Percentiles rank a stretch among this genome's conserved stretches.
Conservation (phyloP, 2,797 vertebrate species). For the Peromyscus attwateri region DNA sequence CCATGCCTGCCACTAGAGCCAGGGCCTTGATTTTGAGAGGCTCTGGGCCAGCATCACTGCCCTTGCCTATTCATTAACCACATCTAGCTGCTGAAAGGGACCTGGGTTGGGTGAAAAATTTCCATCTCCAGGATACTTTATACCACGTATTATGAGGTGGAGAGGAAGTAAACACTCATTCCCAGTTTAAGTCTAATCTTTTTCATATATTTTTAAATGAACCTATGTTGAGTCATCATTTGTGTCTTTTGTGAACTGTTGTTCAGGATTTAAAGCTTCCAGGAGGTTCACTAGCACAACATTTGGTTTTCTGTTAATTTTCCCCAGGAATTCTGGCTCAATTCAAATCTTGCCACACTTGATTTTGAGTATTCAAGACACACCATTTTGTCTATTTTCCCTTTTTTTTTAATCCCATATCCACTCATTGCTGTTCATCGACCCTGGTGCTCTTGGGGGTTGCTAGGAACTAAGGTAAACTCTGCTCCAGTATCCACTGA, state of each 20-base stretch:
- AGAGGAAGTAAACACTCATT: neutral
- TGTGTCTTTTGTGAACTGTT: neutral
- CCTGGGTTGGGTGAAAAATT: neutral
- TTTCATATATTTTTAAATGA: too few species aligned
- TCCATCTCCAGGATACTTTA: neutral
- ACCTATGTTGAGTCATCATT: neutral
- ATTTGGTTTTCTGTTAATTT: neutral
- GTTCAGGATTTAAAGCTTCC: neutral
- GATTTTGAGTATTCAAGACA: neutral
- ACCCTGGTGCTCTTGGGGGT: neutral
- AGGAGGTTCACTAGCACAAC: neutral
- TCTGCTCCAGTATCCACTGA: neutral
- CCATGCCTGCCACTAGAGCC: neutral
- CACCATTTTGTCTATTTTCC: neutral
- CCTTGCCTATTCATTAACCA: neutral
- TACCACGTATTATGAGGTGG: neutral
- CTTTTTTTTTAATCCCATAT: neutral
- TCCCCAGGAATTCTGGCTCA: neutral
- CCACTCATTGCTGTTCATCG: neutral
- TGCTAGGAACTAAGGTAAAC: neutral
- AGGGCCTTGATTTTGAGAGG: neutral
- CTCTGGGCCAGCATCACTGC: neutral
- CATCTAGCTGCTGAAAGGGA: too few species aligned
- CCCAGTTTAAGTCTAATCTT: neutral
- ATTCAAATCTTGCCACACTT: neutral